These are phyloP conservation scores for Euglossa dilemma DNA, from an alignment of 1,140 invertebrate genomes.

Conservation along the genomic window DNA sequence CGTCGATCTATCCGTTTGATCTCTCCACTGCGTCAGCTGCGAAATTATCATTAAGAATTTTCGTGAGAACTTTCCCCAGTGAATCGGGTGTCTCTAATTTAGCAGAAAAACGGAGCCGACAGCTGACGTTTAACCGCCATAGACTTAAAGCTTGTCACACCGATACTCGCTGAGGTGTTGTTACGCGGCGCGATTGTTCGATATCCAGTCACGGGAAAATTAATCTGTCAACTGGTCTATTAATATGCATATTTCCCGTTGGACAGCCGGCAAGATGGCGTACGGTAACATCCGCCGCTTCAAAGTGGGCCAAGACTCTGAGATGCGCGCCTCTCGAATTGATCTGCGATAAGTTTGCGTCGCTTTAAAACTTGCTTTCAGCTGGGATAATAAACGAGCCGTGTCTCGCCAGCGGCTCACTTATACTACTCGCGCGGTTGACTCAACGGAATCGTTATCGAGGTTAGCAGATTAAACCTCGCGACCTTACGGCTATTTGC, in stretches of 20 bases:
- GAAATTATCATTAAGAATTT: background rate
- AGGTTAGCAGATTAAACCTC: background rate
- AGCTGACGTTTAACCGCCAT: background rate
- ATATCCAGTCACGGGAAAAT: conserved; percentile 47
- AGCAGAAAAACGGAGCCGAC: background rate
- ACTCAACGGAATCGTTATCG: too few species aligned
- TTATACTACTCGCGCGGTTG: background rate
- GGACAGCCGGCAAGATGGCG: conserved; percentile 38
- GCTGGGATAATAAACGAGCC: background rate
- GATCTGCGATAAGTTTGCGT: background rate
- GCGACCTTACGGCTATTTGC: background rate
- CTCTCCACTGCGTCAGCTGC: background rate
- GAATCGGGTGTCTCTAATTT: too few species aligned
- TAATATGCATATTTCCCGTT: conserved; percentile 44
- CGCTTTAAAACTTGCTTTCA: background rate
- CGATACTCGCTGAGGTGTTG: background rate
- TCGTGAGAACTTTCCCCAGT: too few species aligned
- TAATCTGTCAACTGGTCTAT: conserved; percentile 51
- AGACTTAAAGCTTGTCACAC: background rate
- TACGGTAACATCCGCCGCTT: conserved; percentile 10
- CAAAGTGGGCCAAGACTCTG: conserved; percentile 2
- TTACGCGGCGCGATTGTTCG: background rate
- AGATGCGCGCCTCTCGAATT: background rate
- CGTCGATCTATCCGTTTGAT: background rate
- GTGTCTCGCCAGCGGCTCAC: background rate